Evolutionary conservation across 2,113 vertebrate genomes (phyloP).

Genomic region (Pavo muticus): DNA sequence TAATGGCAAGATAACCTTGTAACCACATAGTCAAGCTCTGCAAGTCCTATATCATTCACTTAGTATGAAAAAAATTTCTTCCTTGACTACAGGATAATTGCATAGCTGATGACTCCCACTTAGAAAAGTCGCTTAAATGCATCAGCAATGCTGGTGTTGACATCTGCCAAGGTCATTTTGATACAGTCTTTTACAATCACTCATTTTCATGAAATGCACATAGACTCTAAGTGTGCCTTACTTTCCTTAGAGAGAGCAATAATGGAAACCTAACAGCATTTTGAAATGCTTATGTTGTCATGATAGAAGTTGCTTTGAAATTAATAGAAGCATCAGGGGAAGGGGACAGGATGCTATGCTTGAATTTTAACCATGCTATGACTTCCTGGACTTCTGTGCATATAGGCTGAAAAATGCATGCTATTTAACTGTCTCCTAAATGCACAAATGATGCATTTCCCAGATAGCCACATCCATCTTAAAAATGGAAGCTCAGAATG

Average conservation of each 20-base stretch:
- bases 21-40: background rate
- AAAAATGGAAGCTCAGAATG: conserved; percentile 21
- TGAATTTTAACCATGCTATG: conserved; percentile 43
- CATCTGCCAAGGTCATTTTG: conserved; percentile 46
- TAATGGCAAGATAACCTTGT: background rate
- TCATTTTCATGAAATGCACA: conserved; percentile 37
- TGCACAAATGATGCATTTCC: conserved; percentile 53
- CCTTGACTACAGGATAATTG: conserved; percentile 30
- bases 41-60: background rate
- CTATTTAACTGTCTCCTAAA: conserved; percentile 33
- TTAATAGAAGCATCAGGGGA: conserved; percentile 45
- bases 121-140: conserved; percentile 30
- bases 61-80: background rate
- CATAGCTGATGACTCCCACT: background rate
- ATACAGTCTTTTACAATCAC: conserved; percentile 39
- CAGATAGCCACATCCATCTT: conserved; percentile 51
- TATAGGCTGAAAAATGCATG: background rate
- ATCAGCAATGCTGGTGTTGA: conserved; percentile 40
- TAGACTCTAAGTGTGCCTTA: background rate
- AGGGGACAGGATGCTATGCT: conserved; percentile 14
- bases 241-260: conserved; percentile 20
- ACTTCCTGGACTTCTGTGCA: conserved; percentile 3
- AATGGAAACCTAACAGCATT: conserved; percentile 44
- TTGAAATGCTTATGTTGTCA: conserved; percentile 37
- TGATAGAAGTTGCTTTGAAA: conserved; percentile 32